A percentile compares a stretch with the other conserved stretches of the same genome.
Conservation (phyloP, 2,888 invertebrate species). For the Eurytoma adleriae region DNA sequence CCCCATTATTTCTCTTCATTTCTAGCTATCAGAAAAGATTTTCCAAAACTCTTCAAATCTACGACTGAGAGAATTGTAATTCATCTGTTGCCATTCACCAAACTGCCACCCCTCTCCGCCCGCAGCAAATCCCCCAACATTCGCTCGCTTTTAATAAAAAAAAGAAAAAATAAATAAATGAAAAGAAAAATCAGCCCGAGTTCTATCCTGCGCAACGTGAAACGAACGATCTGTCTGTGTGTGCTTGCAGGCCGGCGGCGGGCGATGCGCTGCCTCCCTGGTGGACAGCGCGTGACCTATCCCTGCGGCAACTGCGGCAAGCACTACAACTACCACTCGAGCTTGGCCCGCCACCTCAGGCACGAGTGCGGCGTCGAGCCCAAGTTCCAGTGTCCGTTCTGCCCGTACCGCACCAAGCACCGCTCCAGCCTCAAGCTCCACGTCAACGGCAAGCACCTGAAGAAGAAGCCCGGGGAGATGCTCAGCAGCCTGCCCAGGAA, state of each 20-base stretch:
- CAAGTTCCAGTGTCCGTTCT: constrained; percentile 76
- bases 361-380: constrained; percentile 79
- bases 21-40: no score
- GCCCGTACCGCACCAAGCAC: constrained; percentile 73
- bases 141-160: no score
- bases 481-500: neutral
- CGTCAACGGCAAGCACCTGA: constrained; percentile 69
- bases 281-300: constrained; percentile 62
- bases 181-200: neutral
- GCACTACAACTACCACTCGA: constrained; percentile 74
- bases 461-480: constrained; percentile 9
- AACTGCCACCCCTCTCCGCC: no score
- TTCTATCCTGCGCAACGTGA: no score
- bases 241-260: constrained; percentile 34
- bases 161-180: neutral
- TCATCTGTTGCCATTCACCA: no score
- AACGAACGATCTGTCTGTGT: neutral
- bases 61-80: no score
- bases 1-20: no score
- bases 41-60: no score
- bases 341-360: constrained; percentile 74
- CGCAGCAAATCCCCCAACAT: no score
- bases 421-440: constrained; percentile 73
- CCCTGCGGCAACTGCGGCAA: constrained; percentile 76
- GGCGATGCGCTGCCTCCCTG: constrained; percentile 4